Percentiles rank a stretch among this genome's conserved stretches.
Evolutionary conservation across 2,888 invertebrate genomes (phyloP).

Genomic region (Leptinotarsa tumamoca): DNA sequence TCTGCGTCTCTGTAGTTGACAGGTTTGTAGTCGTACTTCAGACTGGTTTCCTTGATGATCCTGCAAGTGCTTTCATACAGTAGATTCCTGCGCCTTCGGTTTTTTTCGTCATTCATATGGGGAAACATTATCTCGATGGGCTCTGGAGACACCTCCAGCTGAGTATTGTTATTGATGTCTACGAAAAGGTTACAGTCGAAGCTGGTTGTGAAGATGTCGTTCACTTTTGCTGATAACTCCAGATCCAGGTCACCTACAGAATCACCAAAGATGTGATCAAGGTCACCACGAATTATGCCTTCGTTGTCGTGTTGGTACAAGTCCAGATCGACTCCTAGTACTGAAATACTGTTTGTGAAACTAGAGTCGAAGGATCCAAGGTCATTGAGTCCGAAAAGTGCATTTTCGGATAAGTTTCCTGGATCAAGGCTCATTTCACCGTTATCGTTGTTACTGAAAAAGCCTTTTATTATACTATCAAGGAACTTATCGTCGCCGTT

Average conservation of each 20-base stretch:
- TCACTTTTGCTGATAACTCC: conserved; percentile 49
- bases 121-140: conserved; percentile 60
- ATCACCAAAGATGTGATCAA: conserved; percentile 50
- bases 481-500: conserved; percentile 55
- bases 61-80: conserved; percentile 60
- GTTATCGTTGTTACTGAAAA: conserved; percentile 46
- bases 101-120: conserved; percentile 63
- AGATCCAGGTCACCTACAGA: conserved; percentile 53
- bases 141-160: conserved; percentile 40
- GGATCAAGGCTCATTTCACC: conserved; percentile 26
- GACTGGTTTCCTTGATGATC: conserved; percentile 30
- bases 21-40: conserved; percentile 41
- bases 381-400: conserved; percentile 42
- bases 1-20: conserved; percentile 39
- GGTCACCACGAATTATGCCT: conserved; percentile 44
- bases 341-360: conserved; percentile 52
- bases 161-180: conserved; percentile 34
- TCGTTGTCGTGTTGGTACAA: conserved; percentile 51
- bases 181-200: conserved; percentile 51
- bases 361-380: conserved; percentile 36
- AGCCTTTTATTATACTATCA: conserved; percentile 53
- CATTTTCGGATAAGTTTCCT: conserved; percentile 37
- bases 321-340: conserved; percentile 59
- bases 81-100: conserved; percentile 62
- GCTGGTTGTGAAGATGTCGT: conserved; percentile 53